Evolutionary conservation across 2,888 invertebrate genomes (phyloP), one percentile per base, ranked within the genome.

Genomic region (Didymodactylos carnosus): DNA sequence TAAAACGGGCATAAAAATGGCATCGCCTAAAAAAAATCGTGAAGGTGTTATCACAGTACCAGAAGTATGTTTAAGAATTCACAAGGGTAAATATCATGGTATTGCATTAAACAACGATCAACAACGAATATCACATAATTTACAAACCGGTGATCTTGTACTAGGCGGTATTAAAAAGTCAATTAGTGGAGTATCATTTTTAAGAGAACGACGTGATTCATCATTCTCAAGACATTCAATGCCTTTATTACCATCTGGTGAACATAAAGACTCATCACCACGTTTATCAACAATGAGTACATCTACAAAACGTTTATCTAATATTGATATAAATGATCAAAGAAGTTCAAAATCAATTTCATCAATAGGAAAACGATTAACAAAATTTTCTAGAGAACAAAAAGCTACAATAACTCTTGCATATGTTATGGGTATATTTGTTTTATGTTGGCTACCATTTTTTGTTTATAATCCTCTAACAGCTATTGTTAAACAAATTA

Each of bases 51-150:
- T 3, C 16, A 5, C 62, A 7, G 29, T 16, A 2, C 25, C 53
- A 10, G 62, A 62, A 35, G 13, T 62, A 7, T 62, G 62, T 62
- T n/a, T 95, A 78, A 87, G 94, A 76, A 94, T 95, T 78, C 94
- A 95, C 83, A 87, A 94, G 71, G 95, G 95, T 39, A 92, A 93
- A 35, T 62, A 70, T 49, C 73, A 70, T 41, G 62, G 62, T 62
- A 62, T 62, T 35, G 35, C 62, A 35, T 35, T 14, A 62, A 35
- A 29, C 2, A 62, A 62, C 35, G 3, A 10, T 5, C 35, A 62
- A 4, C 35, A 62, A 62, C 62, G 27, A 10, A 35, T 35, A 62
- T 14, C 62, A 29, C 0, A 19, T 2, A 62, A 35, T 14, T n/a
- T 14, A 62, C n/a, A 29, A n/a, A 1, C 62, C 3, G 35, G 6